phyloP scores from a whole-genome alignment of 2,797 vertebrate genomes.

The Bovichtus diacanthus region DNA sequence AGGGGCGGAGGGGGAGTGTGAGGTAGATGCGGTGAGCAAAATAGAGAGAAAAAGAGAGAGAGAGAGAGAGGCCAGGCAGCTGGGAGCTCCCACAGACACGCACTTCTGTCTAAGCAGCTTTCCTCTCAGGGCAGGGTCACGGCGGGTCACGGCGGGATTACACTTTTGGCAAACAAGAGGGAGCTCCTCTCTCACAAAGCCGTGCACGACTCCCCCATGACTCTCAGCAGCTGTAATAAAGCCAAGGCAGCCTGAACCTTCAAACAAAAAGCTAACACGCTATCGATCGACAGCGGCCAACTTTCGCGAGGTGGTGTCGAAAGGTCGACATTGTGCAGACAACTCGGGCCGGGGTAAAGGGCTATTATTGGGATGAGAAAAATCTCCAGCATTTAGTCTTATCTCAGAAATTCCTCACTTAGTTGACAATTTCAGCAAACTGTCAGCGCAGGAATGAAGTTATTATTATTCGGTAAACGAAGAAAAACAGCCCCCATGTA shows the following conservation, averaged over 20 bases:
- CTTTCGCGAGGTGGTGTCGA: conserved; percentile 82
- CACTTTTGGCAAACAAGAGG: conserved; percentile 90
- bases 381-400: conserved; percentile 72
- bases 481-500: conserved; percentile 48
- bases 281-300: conserved; percentile 86
- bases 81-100: conserved; percentile 82
- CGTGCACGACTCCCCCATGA: conserved; percentile 84
- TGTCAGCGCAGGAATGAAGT: conserved; percentile 37
- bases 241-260: conserved; percentile 86
- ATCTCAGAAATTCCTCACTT: conserved; percentile 71
- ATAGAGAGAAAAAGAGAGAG: conserved; percentile 49
- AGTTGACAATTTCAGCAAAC: conserved; percentile 56
- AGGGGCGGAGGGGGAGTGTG: neutral
- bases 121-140: conserved; percentile 86
- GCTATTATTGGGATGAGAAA: conserved; percentile 81
- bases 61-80: conserved; percentile 70
- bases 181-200: conserved; percentile 83
- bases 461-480: conserved; percentile 51
- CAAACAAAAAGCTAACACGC: conserved; percentile 90
- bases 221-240: conserved; percentile 87
- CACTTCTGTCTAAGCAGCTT: conserved; percentile 88
- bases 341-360: conserved; percentile 78
- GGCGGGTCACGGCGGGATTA: conserved; percentile 86
- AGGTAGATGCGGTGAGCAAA: conserved; percentile 47
- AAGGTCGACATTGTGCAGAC: conserved; percentile 83